Evolutionary conservation across 2,113 vertebrate genomes (phyloP), one percentile per base, ranked within the genome.

Genomic region (Motacilla alba): DNA sequence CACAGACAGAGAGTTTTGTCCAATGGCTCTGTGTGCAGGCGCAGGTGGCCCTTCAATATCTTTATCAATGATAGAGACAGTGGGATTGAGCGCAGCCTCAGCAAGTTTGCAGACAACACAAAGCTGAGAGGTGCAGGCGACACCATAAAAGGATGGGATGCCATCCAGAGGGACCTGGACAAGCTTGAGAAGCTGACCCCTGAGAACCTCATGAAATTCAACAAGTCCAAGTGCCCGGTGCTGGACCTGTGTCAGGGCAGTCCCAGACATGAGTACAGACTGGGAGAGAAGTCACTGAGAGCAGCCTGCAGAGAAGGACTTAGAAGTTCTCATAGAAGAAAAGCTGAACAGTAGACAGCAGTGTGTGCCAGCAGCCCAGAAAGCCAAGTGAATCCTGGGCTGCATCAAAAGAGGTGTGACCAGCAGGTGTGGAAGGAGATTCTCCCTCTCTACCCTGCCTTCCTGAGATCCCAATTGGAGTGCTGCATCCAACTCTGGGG

Each of bases 121-220:
- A 68, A 53, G 19, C 19, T 46, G 39, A 67, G 13, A 0, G 0
- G 13, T 24, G 28, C 44, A 39, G 9, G 9, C n/a, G 33, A 33
- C 59, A 59, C 15, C 15, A 13, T 0, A 16, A 19, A 59, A 52
- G 19, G 28, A 46, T 17, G 13, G 28, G 8, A n/a, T 39, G 23
- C 13, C 23, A n/a, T 39, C 27, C 18, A 28, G 28, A 6, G 27
- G 33, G 12, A 33, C 6, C 22, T 39, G 60, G 15, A 28, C 7
- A 66, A 28, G 20, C 13, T 20, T 59, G 27, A 50, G 18, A 58
- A 73, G 8, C 14, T 17, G 27, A 35, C 33, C 12, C 22, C 43
- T 1, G 8, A 66, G 23, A 66, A 66, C 15, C 3, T 52, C 10
- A 17, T 3, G 17, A 50, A 44, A 52, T 28, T 58, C 18, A 37